Base-by-base conservation (phyloP, 2,113 vertebrate species). In the Pseudopipra pipra region DNA sequence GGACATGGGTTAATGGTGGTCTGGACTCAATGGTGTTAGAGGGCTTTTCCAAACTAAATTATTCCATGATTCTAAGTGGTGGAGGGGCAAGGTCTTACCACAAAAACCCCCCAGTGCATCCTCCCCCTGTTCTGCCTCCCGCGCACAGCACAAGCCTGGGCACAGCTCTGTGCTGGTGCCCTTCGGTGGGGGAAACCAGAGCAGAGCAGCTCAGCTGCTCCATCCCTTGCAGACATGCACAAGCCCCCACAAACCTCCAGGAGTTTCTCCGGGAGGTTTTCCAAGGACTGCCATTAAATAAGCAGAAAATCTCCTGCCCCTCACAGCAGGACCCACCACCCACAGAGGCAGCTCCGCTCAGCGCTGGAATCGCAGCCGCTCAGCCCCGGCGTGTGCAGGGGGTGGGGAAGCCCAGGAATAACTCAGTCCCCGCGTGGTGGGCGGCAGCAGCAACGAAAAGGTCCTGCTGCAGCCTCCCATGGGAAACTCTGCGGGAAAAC, bases 341-440 rank as follows among this genome's bases (percentile, higher is more conserved):
- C 51, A 35, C 85, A 1, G 94, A 52, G 63, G 47, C 58, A 27
- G 44, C 25, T 73, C 63, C 25, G 89, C 89, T 55, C 83, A 6
- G 65, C 19, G 2, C 62, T 4, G 7, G 14, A 49, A 23, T 4
- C 1, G n/a, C 92, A 62, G 77, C 41, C 0, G 59, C 59, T 20
- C 87, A 78, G 77, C 95, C 77, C 75, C 22, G 55, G 92, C 56
- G 13, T 37, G 58, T 46, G 90, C 78, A 8, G 94, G 39, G 68
- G 78, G 84, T 61, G 80, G 89, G 79, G 37, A 58, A 90, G 65
- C 62, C 81, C 91, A 52, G 78, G 68, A 90, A 96, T 82, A 93
- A 75, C 93, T 92, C 35, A 1, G 19, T 28, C 16, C 63, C 55
- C 14, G 21, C 5, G 8, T 6, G 12, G 65, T 73, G 87, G 95